Base-by-base conservation (phyloP, 2,888 invertebrate species). In the Orthonevra nobilis region DNA sequence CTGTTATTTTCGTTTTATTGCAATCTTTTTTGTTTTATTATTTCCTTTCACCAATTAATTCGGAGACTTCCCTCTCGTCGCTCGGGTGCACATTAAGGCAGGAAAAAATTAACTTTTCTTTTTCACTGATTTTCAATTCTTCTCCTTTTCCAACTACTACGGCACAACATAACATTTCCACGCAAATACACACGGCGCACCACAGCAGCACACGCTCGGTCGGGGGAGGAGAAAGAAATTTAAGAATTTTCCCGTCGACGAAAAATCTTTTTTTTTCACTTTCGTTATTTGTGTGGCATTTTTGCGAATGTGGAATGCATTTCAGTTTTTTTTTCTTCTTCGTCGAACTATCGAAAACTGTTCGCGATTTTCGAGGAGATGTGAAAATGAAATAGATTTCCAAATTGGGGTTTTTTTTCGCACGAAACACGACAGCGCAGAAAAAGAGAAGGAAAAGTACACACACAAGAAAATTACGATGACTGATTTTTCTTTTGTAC, bases 381-480 rank as follows among this genome's bases (percentile, higher is more conserved):
- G 14, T 15, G 15, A 15, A 38, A 30, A 64, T n/a, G 73, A 72
- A 72, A 79, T 61, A 28, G 73, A 42, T 73, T 73, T 73, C 63
- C 60, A 63, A n/a, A 52, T 40, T 60, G 69, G 42, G 54, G 58
- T 36, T n/a, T 26, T 48, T 63, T 61, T 79, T 73, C 46, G 79
- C 79, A 79, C 61, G 73, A 63, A 68, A 73, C 73, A 79, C 79
- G 79, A 72, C 79, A 79, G 72, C 72, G 79, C 79, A 79, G 72
- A 66, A 68, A 63, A 4, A 56, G 36, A 23, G 48, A 40, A 48
- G 19, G 44, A 72, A 36, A 66, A 52, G 23, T 52, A 77, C 58
- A 54, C 64, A 69, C 63, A 69, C 54, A 58, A 30, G 14, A 72
- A 50, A 50, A 15, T 48, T 10, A 38, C 17, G 19, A 46, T 50